Evolutionary conservation across 2,113 vertebrate species (phyloP).

Genomic region (Sphyrna mokarran): DNA sequence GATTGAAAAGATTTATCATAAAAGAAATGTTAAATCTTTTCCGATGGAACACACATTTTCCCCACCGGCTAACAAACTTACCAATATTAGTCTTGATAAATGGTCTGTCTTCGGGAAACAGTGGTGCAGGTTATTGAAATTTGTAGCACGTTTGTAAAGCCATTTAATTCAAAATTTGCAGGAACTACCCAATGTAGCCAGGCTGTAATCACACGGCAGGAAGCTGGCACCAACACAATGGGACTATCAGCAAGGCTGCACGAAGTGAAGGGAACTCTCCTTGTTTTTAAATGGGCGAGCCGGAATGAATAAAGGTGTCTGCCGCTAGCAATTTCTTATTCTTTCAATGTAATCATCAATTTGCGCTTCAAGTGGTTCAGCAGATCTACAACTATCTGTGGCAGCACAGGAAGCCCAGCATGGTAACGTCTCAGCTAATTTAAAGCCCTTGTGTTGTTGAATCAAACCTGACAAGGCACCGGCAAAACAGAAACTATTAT

Average conservation of each 20-base stretch:
- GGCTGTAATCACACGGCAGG: slow-evolving; percentile 52
- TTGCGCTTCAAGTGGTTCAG: slow-evolving; percentile 56
- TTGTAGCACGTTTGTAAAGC: slow-evolving; percentile 43
- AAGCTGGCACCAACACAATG: slow-evolving; percentile 47
- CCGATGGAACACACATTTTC: not conserved
- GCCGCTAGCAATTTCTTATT: slow-evolving; percentile 53
- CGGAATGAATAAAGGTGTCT: slow-evolving; percentile 48
- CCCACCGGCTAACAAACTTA: not conserved
- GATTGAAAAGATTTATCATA: slow-evolving; percentile 1
- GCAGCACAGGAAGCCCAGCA: slow-evolving; percentile 52
- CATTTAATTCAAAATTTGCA: slow-evolving; percentile 54
- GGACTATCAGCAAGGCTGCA: slow-evolving; percentile 44
- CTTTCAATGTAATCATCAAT: slow-evolving; percentile 56
- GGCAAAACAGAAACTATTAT: slow-evolving; percentile 61
- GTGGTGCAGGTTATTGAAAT: slow-evolving; percentile 40
- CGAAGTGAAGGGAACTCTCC: slow-evolving; percentile 44
- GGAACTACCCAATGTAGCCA: slow-evolving; percentile 51
- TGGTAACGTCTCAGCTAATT: slow-evolving; percentile 60
- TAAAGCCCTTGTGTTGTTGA: slow-evolving; percentile 58
- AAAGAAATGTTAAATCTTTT: slow-evolving; percentile 3
- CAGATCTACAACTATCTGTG: slow-evolving; percentile 46
- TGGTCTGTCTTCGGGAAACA: slow-evolving; percentile 18
- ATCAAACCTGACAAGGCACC: slow-evolving; percentile 62
- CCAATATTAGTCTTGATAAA: slow-evolving; percentile 28
- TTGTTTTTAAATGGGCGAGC: slow-evolving; percentile 47